These are phyloP conservation scores for Bettongia penicillata DNA, from an alignment of 2,113 vertebrate genomes.

Conservation along the genomic window DNA sequence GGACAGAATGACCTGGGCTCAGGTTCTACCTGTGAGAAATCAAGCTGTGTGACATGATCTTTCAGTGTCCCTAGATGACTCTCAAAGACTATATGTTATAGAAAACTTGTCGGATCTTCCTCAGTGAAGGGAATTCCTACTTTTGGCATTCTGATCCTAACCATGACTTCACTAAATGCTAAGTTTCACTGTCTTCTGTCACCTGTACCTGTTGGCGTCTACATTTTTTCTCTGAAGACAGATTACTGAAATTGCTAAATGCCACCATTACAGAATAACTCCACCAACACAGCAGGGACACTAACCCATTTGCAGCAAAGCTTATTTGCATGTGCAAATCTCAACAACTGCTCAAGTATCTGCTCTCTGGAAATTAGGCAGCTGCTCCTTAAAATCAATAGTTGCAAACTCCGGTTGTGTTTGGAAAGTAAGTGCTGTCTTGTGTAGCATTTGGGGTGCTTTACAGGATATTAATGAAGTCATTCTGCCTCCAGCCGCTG, in stretches of 20 bases:
- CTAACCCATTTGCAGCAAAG: conserved; percentile 40
- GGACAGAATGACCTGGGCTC: background rate
- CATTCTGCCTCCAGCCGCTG: conserved; percentile 43
- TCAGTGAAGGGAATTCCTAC: background rate
- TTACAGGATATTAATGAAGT: conserved; percentile 64
- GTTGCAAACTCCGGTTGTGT: conserved; percentile 70
- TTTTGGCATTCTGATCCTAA: background rate
- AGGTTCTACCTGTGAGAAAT: background rate
- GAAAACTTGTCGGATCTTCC: background rate
- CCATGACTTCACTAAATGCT: background rate
- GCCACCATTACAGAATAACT: conserved; percentile 40
- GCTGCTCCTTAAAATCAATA: conserved; percentile 74
- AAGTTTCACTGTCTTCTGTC: conserved; percentile 32
- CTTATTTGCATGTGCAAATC: conserved; percentile 67
- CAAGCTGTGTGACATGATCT: background rate
- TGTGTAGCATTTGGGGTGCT: conserved; percentile 63
- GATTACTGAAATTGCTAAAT: conserved; percentile 64
- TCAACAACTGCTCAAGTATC: conserved; percentile 54
- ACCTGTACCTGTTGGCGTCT: conserved; percentile 65
- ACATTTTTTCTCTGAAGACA: conserved; percentile 67
- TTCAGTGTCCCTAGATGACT: background rate
- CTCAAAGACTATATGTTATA: background rate
- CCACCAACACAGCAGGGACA: conserved; percentile 36
- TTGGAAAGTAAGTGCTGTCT: conserved; percentile 65
- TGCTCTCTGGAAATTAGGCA: conserved; percentile 66